Evolutionary conservation across 2,888 invertebrate species (phyloP).

Genomic region (Fissipunctia ypsillon): DNA sequence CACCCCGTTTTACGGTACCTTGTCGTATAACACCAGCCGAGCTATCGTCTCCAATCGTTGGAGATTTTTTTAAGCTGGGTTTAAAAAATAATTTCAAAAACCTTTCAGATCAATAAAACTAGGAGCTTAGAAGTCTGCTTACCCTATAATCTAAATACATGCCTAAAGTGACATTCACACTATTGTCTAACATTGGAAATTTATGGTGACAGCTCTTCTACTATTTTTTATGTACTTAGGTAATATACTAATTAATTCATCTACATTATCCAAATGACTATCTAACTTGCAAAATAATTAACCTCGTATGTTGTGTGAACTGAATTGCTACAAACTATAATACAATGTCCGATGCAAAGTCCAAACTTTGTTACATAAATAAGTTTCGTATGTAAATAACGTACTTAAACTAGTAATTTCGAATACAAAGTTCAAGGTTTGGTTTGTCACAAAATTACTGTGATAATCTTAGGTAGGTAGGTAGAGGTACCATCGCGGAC

Average conservation of each 20-base stretch:
- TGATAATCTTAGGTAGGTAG: too few species aligned
- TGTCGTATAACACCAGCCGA: background rate
- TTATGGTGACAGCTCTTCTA: background rate
- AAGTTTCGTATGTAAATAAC: background rate
- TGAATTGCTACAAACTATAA: constrained; percentile 23
- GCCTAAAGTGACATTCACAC: background rate
- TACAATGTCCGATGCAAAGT: constrained; percentile 26
- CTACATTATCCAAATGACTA: background rate
- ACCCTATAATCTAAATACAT: background rate
- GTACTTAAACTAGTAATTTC: background rate
- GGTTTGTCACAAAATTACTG: background rate
- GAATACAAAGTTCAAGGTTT: constrained; percentile 1
- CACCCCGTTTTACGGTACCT: too few species aligned
- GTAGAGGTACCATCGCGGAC: too few species aligned
- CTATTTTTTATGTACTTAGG: background rate
- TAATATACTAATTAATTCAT: constrained; percentile 2
- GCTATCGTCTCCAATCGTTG: background rate
- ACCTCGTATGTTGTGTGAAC: constrained; percentile 29
- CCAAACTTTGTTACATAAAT: constrained; percentile 5
- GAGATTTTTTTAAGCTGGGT: too few species aligned
- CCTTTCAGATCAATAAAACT: background rate
- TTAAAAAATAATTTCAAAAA: background rate
- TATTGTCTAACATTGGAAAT: background rate
- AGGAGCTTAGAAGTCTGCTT: background rate
- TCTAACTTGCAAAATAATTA: constrained; percentile 1